These are phyloP conservation scores for Anthophora plumipes DNA, from an alignment of 2,888 invertebrate genomes.

Conservation along the genomic window DNA sequence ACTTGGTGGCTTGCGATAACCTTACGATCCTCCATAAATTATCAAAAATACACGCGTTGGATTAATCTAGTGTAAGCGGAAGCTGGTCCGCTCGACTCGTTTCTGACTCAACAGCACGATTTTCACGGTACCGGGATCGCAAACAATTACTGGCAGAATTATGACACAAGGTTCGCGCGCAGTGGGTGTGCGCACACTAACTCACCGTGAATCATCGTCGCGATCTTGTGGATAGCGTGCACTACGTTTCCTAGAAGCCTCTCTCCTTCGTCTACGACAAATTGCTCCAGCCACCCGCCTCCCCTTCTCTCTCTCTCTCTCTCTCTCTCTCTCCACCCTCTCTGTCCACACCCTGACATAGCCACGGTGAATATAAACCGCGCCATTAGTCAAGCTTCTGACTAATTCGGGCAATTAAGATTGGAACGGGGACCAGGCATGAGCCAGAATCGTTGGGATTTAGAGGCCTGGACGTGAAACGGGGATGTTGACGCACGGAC, in stretches of 20 bases:
- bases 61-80: neutral
- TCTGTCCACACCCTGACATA: slow-evolving; percentile 45
- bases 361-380: slow-evolving; percentile 68
- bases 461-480: slow-evolving; percentile 21
- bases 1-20: no score
- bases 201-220: slow-evolving; percentile 51
- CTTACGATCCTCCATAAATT: neutral
- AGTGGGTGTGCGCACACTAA: slow-evolving; percentile 42
- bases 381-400: slow-evolving; percentile 77
- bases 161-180: slow-evolving; percentile 8
- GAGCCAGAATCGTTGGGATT: slow-evolving; percentile 36
- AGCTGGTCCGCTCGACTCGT: neutral
- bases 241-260: slow-evolving; percentile 63
- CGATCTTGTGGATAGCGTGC: slow-evolving; percentile 24
- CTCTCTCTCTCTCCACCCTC: slow-evolving; percentile 26
- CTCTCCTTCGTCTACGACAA: slow-evolving; percentile 66
- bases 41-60: neutral
- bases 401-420: slow-evolving; percentile 79
- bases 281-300: slow-evolving; percentile 59
- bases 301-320: neutral
- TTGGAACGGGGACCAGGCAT: slow-evolving; percentile 46
- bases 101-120: slow-evolving; percentile 6
- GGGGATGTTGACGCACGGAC: slow-evolving; percentile 2
- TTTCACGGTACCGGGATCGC: slow-evolving; percentile 24
- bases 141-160: slow-evolving; percentile 34